These are phyloP conservation scores for Helleia helle DNA, from an alignment of 2,888 invertebrate genomes.

Conservation along the genomic window DNA sequence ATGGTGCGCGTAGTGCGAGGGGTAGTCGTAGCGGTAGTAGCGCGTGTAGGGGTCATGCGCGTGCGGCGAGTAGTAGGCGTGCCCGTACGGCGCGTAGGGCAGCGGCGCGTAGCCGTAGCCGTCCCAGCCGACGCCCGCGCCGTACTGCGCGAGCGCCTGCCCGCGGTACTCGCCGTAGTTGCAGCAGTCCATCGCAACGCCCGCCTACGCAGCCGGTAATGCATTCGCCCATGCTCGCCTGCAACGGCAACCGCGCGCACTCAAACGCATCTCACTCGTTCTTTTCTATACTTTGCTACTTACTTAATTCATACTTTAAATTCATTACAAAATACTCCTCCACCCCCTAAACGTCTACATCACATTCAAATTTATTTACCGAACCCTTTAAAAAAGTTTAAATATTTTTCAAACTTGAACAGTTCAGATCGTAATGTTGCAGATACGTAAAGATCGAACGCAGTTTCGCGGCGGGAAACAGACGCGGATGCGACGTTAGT, in stretches of 20 bases:
- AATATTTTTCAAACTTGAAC: conserved; percentile 6
- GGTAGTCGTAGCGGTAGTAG: conserved; percentile 64
- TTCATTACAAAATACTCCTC: conserved; percentile 17
- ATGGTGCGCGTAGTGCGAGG: conserved; percentile 52
- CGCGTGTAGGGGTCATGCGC: conserved; percentile 59
- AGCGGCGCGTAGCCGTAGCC: conserved; percentile 46
- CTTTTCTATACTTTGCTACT: conserved; percentile 18
- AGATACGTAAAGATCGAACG: conserved; percentile 40
- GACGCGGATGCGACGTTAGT: conserved; percentile 65
- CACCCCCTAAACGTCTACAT: conserved; percentile 10
- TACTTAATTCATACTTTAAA: conserved; percentile 14
- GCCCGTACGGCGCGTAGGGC: conserved; percentile 36
- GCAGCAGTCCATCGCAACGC: conserved; percentile 62
- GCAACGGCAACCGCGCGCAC: conserved; percentile 36
- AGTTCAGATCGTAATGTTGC: conserved; percentile 10
- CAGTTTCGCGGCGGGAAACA: conserved; percentile 62
- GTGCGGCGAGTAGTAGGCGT: conserved; percentile 34
- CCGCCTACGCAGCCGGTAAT: conserved; percentile 47
- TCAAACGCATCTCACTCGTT: conserved; percentile 38
- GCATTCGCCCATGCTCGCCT: conserved; percentile 44
- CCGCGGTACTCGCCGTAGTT: conserved; percentile 67
- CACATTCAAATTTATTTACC: neutral
- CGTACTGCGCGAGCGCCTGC: conserved; percentile 41
- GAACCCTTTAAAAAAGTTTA: conserved; percentile 13
- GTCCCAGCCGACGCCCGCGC: conserved; percentile 42